A percentile compares a stretch with the other conserved stretches of the same genome.
Conservation (phyloP, 23 tunicate species). For the Styela clava region DNA sequence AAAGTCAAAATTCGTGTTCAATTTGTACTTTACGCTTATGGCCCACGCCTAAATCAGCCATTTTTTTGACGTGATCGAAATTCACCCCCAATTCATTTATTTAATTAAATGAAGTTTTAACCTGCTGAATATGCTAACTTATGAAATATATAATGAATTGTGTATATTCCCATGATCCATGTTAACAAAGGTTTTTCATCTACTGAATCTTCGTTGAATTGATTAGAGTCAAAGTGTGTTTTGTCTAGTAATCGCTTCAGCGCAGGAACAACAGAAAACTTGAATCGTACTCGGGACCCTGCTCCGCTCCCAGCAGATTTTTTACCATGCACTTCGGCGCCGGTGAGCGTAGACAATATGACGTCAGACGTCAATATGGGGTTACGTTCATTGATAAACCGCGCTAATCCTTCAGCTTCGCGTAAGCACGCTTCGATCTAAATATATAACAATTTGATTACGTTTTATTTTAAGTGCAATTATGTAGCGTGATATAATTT, state of each 20-base stretch:
- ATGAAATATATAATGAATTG: not conserved
- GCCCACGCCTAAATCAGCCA: too few relatives aligned
- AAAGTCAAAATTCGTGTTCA: too few relatives aligned
- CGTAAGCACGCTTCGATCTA: conserved; percentile 72
- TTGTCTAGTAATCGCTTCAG: not conserved
- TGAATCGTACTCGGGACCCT: not conserved
- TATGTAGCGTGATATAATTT: too few relatives aligned
- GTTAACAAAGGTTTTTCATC: not conserved
- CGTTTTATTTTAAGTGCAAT: too few relatives aligned
- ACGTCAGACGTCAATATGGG: conserved; percentile 61
- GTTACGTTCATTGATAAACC: conserved; percentile 57
- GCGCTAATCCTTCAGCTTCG: conserved; percentile 64
- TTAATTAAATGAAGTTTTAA: too few relatives aligned
- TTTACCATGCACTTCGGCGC: conserved; percentile 14
- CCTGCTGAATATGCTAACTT: too few relatives aligned
- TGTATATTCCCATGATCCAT: not conserved
- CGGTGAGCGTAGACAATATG: conserved; percentile 38
- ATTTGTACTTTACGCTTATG: too few relatives aligned
- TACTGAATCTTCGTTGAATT: not conserved
- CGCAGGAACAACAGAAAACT: not conserved
- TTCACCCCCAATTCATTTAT: too few relatives aligned
- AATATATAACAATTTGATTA: not conserved
- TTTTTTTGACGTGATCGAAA: too few relatives aligned
- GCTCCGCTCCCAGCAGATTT: not conserved
- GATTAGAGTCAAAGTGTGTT: too few relatives aligned